phyloP scores from a whole-genome alignment of 2,797 vertebrate species.

The Alosa sapidissima region DNA sequence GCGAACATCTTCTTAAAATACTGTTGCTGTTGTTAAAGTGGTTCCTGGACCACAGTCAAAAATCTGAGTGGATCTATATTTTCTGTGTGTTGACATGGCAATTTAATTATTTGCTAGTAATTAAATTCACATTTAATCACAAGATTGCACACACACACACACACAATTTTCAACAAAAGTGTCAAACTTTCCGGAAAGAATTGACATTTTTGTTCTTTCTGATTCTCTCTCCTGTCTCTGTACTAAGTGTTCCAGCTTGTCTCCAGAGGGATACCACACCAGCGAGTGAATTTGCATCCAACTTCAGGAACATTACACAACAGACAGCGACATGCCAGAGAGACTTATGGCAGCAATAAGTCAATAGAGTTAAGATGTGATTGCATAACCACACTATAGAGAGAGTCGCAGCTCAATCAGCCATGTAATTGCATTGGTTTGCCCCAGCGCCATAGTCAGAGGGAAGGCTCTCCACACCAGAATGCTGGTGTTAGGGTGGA shows the following conservation, averaged over 20 bases:
- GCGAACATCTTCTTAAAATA: neutral
- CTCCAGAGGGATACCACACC: neutral
- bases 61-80: no score
- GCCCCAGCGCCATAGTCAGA: neutral
- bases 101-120: neutral
- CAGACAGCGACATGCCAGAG: neutral
- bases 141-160: neutral
- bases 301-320: neutral
- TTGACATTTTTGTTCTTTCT: neutral
- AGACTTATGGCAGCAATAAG: neutral
- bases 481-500: neutral
- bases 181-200: neutral
- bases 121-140: neutral
- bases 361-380: constrained; percentile 12
- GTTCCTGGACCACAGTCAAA: neutral
- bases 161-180: neutral
- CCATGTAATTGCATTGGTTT: constrained; percentile 21
- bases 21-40: neutral
- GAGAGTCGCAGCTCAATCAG: constrained; percentile 10
- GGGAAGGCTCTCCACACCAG: neutral
- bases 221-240: neutral
- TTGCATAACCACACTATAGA: constrained; percentile 3
- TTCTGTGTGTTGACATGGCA: neutral
- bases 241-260: neutral
- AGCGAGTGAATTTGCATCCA: neutral